These are phyloP conservation scores for Globodera rostochiensis DNA, from an alignment of 1,140 invertebrate species.

Conservation along the genomic window DNA sequence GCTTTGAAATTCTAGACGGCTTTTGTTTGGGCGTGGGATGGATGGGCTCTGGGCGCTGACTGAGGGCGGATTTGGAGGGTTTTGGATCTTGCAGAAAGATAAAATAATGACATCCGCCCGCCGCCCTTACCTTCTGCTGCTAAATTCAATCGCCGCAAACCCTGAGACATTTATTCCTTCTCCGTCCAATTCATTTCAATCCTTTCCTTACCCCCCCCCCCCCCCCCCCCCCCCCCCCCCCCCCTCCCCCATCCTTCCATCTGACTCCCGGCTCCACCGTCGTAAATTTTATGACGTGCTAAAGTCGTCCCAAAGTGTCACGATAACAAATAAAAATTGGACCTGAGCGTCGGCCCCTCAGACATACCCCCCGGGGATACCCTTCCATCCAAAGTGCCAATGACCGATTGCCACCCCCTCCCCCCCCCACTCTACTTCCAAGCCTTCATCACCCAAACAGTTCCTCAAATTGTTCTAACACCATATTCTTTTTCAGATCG, in stretches of 20 bases:
- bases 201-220: no score
- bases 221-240: no score
- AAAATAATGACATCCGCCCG: neutral
- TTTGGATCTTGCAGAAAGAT: neutral
- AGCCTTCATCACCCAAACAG: no score
- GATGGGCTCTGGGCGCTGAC: neutral
- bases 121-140: no score
- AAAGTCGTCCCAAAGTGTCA: neutral
- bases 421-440: no score
- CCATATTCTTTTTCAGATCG: no score
- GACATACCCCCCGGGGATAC: neutral
- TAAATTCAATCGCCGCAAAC: neutral
- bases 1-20: neutral
- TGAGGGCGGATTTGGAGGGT: no score
- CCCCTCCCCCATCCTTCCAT: neutral
- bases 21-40: neutral
- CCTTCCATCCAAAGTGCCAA: neutral
- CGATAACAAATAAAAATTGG: constrained; percentile 11
- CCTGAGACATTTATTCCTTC: neutral
- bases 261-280: neutral
- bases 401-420: neutral
- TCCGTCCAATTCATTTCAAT: constrained; percentile 2
- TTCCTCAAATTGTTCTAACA: no score
- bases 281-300: constrained; percentile 20
- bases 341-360: neutral